phyloP scores from a whole-genome alignment of 2,113 vertebrate species.

The Tichodroma muraria region DNA sequence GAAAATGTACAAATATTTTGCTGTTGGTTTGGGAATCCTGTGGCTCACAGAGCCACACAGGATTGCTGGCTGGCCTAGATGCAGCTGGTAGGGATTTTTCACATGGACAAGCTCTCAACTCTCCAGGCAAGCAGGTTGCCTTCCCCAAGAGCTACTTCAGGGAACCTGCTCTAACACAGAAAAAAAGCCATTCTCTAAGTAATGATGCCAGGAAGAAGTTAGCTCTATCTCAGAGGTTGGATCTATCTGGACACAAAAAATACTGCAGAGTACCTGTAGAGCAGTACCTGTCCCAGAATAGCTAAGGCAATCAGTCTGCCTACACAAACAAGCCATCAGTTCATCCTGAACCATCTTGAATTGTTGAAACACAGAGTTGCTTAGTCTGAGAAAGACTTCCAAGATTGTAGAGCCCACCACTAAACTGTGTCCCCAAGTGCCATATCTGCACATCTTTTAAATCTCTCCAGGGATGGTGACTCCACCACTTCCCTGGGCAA shows the following conservation, averaged over 20 bases:
- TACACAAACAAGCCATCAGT: not conserved
- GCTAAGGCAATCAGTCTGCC: not conserved
- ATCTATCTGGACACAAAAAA: not conserved
- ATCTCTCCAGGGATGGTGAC: too few species aligned
- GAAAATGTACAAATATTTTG: fast-evolving
- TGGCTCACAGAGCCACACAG: fast-evolving
- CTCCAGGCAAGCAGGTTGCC: not conserved
- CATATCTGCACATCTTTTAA: not conserved
- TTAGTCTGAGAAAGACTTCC: not conserved
- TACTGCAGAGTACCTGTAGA: not conserved
- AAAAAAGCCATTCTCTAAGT: not conserved
- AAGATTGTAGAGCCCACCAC: not conserved
- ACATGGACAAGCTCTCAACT: not conserved
- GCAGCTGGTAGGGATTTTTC: not conserved
- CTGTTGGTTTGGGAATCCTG: not conserved
- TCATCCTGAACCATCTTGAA: not conserved
- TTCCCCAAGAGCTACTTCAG: not conserved
- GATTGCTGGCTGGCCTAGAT: not conserved
- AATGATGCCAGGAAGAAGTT: not conserved
- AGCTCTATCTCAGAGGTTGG: not conserved
- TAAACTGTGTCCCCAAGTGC: not conserved
- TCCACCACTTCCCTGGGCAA: not conserved
- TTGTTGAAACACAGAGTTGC: fast-evolving
- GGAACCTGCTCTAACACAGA: not conserved
- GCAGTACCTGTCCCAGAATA: not conserved